A percentile compares a stretch with the other conserved stretches of the same genome.
phyloP scores from a whole-genome alignment of 2,797 vertebrate genomes.

The Triplophysa bombifrons region DNA sequence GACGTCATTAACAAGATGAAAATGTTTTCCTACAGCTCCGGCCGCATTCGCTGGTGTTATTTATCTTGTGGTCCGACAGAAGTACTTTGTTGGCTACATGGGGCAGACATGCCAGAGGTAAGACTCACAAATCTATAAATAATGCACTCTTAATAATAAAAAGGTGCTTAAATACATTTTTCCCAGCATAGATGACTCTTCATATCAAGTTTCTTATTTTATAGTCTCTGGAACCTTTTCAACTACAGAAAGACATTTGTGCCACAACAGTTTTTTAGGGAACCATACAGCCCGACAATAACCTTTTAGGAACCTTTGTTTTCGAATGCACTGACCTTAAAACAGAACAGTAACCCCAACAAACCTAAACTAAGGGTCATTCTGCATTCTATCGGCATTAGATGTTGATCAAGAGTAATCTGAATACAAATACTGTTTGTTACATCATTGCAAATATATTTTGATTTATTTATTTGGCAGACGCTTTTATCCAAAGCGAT shows the following conservation, averaged over 20 bases:
- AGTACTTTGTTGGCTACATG: conserved; percentile 94
- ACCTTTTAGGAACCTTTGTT: too few relatives aligned
- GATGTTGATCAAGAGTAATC: background rate
- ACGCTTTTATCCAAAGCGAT: too few relatives aligned
- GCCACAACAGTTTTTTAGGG: too few relatives aligned
- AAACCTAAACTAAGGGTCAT: background rate
- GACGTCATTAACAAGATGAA: background rate
- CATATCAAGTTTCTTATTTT: too few relatives aligned
- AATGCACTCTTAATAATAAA: too few relatives aligned
- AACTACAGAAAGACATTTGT: background rate
- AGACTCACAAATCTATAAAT: conserved; percentile 18
- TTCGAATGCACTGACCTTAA: background rate
- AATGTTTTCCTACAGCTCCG: conserved; percentile 73
- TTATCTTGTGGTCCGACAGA: conserved; percentile 91
- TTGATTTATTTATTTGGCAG: too few relatives aligned
- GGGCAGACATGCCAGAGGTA: conserved; percentile 94
- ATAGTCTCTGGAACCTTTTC: background rate
- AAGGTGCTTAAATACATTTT: too few relatives aligned
- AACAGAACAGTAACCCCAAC: background rate
- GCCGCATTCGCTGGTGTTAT: conserved; percentile 91
- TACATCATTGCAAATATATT: background rate
- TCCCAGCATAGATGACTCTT: too few relatives aligned
- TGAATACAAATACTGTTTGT: background rate
- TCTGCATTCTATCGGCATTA: conserved; percentile 4
- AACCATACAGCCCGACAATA: too few relatives aligned